A percentile compares a stretch with the other conserved stretches of the same genome.
phyloP scores from a whole-genome alignment of 2,888 invertebrate species.

The Bellardia bayeri region DNA sequence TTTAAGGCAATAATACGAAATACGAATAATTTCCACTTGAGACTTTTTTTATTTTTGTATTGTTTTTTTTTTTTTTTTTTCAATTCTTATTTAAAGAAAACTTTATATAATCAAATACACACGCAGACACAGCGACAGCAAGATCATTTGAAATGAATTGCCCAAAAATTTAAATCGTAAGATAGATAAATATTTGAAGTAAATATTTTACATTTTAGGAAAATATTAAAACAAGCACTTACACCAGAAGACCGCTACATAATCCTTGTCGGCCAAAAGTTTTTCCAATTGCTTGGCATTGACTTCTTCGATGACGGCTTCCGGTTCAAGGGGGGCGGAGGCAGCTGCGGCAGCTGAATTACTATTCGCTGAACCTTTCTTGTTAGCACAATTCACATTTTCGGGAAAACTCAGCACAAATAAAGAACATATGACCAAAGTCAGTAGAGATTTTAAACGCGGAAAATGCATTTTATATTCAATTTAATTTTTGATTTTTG shows the following conservation, averaged over 20 bases:
- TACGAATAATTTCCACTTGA: constrained; percentile 70
- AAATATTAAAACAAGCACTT: constrained; percentile 86
- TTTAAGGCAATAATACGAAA: constrained; percentile 62
- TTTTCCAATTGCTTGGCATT: constrained; percentile 96
- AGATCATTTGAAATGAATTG: constrained; percentile 50
- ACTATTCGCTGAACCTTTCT: constrained; percentile 80
- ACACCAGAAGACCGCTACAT: constrained; percentile 98
- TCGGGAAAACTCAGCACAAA: constrained; percentile 84
- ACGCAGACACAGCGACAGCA: constrained; percentile 70
- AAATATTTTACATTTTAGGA: background rate
- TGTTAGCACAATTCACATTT: constrained; percentile 83
- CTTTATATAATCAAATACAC: constrained; percentile 69
- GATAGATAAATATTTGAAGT: constrained; percentile 58
- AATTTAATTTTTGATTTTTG: constrained; percentile 31
- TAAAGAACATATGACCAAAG: constrained; percentile 83
- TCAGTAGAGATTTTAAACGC: constrained; percentile 83
- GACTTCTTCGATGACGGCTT: constrained; percentile 96
- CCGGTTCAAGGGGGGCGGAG: constrained; percentile 83
- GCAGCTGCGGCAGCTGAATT: constrained; percentile 80
- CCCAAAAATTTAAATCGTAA: background rate
- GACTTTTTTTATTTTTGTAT: constrained; percentile 41
- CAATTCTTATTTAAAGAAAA: constrained; percentile 56
- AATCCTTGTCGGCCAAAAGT: constrained; percentile 95
- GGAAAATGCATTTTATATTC: constrained; percentile 83
- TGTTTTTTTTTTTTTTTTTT: constrained; percentile 9